Conservation (phyloP, 1,140 invertebrate species). For the Hyphantria cunea region DNA sequence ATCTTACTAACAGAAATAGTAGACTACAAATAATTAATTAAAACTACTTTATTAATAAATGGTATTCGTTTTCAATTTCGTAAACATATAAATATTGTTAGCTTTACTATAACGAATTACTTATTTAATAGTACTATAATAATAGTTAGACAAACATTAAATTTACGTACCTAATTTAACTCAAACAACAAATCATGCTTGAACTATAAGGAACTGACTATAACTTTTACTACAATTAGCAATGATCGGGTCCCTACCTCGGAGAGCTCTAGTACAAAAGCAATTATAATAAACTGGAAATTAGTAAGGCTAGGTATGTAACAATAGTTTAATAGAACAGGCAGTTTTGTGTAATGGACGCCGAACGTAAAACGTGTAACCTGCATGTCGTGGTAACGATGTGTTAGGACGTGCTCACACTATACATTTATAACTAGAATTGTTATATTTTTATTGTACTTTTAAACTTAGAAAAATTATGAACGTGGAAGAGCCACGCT, state of each 20-base stretch:
- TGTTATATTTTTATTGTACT: too few relatives aligned
- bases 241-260: neutral
- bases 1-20: too few relatives aligned
- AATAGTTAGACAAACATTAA: too few relatives aligned
- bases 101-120: too few relatives aligned
- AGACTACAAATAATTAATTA: too few relatives aligned
- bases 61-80: too few relatives aligned
- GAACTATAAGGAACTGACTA: neutral
- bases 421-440: neutral
- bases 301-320: constrained; percentile 2
- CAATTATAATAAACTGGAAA: constrained; percentile 23
- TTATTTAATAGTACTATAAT: too few relatives aligned
- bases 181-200: neutral
- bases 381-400: neutral
- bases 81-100: too few relatives aligned
- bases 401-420: neutral
- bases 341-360: neutral
- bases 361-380: neutral
- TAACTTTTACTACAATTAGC: neutral
- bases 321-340: neutral
- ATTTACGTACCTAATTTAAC: too few relatives aligned
- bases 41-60: too few relatives aligned
- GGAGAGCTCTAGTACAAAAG: neutral
- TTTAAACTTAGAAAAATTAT: too few relatives aligned
- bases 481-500: too few relatives aligned